Evolutionary conservation across 2,113 vertebrate species (phyloP).

Genomic region (Lagenorhynchus albirostris): DNA sequence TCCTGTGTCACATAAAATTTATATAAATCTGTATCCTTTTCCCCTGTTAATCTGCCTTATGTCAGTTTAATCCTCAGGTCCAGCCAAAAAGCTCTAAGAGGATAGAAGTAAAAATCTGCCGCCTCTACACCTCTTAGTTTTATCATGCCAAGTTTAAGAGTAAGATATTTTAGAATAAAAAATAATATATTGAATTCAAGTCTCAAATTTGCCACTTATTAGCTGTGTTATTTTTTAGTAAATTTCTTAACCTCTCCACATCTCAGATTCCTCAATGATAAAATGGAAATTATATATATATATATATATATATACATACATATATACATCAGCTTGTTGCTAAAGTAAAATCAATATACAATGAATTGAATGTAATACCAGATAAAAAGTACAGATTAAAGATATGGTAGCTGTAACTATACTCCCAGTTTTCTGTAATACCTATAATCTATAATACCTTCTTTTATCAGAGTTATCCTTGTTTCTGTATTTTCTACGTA

Average conservation of each 20-base stretch:
- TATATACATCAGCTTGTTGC: background rate
- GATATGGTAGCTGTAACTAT: background rate
- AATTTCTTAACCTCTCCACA: background rate
- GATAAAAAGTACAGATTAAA: background rate
- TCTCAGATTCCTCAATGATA: background rate
- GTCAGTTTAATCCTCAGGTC: background rate
- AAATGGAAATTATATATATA: background rate
- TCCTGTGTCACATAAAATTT: background rate
- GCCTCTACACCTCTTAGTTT: background rate
- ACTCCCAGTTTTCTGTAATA: too few relatives aligned
- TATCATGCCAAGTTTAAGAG: background rate
- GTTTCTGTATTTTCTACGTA: background rate
- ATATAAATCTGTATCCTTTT: background rate
- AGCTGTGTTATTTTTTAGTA: background rate
- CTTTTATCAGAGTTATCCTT: background rate
- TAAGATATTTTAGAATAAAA: background rate
- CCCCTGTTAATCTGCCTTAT: background rate
- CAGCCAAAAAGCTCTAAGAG: background rate
- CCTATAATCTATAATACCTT: background rate
- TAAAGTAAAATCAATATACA: background rate
- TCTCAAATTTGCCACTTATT: background rate
- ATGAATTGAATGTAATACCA: background rate
- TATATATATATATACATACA: too few relatives aligned
- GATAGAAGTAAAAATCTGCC: background rate
- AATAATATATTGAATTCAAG: background rate